Percentiles rank a stretch among this genome's conserved stretches.
Conservation (phyloP, 2,888 invertebrate species). For the Glaucopsyche alexis region DNA sequence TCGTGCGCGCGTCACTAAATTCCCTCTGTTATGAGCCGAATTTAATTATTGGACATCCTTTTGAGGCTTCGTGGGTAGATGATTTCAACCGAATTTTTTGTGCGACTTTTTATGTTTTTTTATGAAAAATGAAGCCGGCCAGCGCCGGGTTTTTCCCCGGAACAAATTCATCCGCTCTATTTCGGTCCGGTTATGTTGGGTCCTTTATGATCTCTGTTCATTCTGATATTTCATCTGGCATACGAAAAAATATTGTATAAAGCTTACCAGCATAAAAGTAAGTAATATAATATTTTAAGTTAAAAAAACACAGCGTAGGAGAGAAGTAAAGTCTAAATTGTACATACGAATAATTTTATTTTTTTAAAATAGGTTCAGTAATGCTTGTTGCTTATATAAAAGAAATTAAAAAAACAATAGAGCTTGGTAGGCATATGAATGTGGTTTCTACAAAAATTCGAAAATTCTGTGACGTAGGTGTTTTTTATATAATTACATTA, state of each 20-base stretch:
- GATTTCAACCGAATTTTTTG: conserved; percentile 34
- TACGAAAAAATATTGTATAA: conserved; percentile 14
- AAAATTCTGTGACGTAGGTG: not conserved
- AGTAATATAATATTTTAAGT: not conserved
- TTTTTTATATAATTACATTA: not conserved
- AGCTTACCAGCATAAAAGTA: not conserved
- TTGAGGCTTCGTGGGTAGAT: conserved; percentile 39
- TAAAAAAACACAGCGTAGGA: not conserved
- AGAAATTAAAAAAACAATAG: no score
- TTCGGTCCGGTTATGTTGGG: conserved; percentile 27
- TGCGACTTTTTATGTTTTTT: conserved; percentile 33
- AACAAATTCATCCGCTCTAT: conserved; percentile 31
- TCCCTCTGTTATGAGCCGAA: conserved; percentile 41
- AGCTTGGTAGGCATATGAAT: not conserved
- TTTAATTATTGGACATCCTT: conserved; percentile 43
- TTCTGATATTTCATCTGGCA: conserved; percentile 28
- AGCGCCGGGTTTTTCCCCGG: conserved; percentile 29
- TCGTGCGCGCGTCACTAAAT: conserved; percentile 44
- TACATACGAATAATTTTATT: no score
- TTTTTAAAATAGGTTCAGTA: no score
- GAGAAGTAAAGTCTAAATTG: no score
- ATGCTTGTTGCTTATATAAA: no score
- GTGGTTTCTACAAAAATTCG: not conserved
- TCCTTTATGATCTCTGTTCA: conserved; percentile 31
- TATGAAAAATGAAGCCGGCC: conserved; percentile 28